phyloP scores from a whole-genome alignment of 1,140 invertebrate species.

The Asobara japonica region DNA sequence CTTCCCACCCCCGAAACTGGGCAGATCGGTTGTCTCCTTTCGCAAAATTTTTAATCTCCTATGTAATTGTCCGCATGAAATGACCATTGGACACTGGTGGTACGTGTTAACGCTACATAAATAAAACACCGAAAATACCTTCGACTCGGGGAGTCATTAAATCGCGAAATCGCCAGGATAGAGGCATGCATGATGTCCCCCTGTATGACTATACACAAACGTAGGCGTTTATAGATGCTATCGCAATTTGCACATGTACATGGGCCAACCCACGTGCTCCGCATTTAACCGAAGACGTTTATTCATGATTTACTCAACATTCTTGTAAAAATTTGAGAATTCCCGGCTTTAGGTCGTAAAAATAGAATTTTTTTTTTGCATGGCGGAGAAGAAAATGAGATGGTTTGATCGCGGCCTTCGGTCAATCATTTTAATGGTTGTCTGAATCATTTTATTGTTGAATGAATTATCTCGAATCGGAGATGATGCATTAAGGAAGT shows the following conservation, averaged over 20 bases:
- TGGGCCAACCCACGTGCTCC: slow-evolving; percentile 6
- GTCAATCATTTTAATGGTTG: too few species aligned
- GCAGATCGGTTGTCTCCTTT: too few species aligned
- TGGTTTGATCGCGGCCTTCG: too few species aligned
- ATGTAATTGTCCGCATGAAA: background rate
- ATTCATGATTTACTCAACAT: background rate
- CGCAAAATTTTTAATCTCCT: background rate
- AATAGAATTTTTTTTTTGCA: too few species aligned
- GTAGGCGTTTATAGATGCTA: slow-evolving; percentile 13
- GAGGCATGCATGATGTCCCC: background rate
- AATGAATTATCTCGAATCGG: too few species aligned
- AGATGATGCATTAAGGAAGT: too few species aligned
- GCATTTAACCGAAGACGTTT: background rate
- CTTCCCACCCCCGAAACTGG: too few species aligned
- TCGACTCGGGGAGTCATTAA: background rate
- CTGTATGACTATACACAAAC: background rate
- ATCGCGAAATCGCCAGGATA: background rate
- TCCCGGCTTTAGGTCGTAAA: too few species aligned
- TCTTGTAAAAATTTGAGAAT: too few species aligned
- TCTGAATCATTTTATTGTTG: too few species aligned
- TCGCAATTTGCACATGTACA: slow-evolving; percentile 11
- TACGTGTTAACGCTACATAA: background rate
- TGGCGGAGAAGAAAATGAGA: too few species aligned
- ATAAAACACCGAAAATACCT: background rate
- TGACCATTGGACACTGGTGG: background rate